These are phyloP conservation scores for Carollia perspicillata DNA, from an alignment of 2,113 vertebrate species.

Conservation along the genomic window DNA sequence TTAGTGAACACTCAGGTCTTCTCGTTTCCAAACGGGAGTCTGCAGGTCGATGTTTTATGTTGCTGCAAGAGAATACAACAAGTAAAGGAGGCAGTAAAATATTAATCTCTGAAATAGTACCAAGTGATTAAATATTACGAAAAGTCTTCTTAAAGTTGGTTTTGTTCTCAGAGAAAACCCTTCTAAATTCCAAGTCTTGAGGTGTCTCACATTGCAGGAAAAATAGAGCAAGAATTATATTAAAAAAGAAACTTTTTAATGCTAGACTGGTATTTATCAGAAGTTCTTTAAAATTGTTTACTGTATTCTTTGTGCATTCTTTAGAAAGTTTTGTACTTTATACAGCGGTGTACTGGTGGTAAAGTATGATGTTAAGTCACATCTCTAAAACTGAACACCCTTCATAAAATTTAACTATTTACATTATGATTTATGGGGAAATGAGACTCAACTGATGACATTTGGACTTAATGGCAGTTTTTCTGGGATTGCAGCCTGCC, in stretches of 20 bases:
- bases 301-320: neutral
- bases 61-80: neutral
- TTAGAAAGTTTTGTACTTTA: neutral
- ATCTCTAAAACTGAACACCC: neutral
- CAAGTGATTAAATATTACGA: neutral
- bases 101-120: slow-evolving; percentile 16
- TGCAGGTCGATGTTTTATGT: neutral
- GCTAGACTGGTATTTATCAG: neutral
- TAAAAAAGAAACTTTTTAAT: neutral
- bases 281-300: neutral
- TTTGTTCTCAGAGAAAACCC: slow-evolving; percentile 20
- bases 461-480: neutral
- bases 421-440: neutral
- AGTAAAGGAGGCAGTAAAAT: neutral
- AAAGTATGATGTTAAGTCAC: neutral
- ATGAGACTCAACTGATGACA: neutral
- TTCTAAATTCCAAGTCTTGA: neutral
- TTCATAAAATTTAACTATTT: slow-evolving; percentile 4
- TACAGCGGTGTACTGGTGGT: neutral
- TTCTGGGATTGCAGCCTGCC: neutral
- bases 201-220: neutral
- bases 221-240: neutral
- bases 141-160: neutral
- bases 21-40: neutral
- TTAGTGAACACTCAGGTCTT: neutral